These are phyloP conservation scores for Gymnoscopelus braueri DNA, from an alignment of 2,797 vertebrate genomes.

Conservation along the genomic window DNA sequence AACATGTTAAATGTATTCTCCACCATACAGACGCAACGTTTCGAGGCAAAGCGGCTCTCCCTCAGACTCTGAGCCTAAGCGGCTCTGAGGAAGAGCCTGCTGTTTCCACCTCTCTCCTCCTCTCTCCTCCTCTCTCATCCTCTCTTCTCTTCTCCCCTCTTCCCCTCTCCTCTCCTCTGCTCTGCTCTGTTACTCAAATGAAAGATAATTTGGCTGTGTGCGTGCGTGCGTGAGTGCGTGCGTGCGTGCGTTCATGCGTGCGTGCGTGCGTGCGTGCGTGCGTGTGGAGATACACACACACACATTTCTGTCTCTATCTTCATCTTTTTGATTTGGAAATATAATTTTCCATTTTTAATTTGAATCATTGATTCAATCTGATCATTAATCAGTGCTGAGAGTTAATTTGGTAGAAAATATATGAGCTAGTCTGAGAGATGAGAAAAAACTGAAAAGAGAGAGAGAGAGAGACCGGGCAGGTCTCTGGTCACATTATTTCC, in stretches of 20 bases:
- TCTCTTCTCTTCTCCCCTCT: conserved; percentile 69
- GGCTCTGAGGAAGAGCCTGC: conserved; percentile 3
- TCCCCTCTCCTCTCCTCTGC: conserved; percentile 70
- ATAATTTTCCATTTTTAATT: conserved; percentile 99
- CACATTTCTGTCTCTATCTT: conserved; percentile 16
- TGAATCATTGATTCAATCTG: conserved; percentile 99
- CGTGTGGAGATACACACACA: too few species aligned
- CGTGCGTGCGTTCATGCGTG: too few species aligned
- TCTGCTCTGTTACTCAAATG: conserved; percentile 88
- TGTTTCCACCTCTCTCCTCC: conserved; percentile 41
- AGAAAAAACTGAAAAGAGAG: background rate
- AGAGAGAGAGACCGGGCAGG: conserved; percentile 8
- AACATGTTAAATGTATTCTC: too few species aligned
- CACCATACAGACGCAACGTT: too few species aligned
- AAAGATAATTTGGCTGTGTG: conserved; percentile 95
- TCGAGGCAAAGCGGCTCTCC: too few species aligned
- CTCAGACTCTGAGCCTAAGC: too few species aligned
- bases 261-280: background rate
- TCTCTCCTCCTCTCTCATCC: conserved; percentile 72
- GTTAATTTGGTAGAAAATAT: conserved; percentile 99
- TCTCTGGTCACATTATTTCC: too few species aligned
- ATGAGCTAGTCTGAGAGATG: conserved; percentile 94
- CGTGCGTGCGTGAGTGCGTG: too few species aligned
- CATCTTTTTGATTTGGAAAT: conserved; percentile 89
- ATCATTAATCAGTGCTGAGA: conserved; percentile 99